Evolutionary conservation across 2,113 vertebrate genomes (phyloP).

Genomic region (Lagopus muta): DNA sequence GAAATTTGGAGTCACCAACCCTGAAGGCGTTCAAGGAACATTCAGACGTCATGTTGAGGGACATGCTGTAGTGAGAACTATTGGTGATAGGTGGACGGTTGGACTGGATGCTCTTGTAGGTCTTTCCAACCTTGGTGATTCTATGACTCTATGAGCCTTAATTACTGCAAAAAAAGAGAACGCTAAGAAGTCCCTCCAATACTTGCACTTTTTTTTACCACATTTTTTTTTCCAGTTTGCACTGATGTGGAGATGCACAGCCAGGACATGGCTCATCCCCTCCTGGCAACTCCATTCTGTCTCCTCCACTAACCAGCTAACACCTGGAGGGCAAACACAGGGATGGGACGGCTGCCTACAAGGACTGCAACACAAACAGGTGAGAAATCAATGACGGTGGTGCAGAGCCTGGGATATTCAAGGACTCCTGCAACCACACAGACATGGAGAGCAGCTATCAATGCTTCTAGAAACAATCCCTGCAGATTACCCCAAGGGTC

Average conservation of each 20-base stretch:
- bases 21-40: too few species aligned
- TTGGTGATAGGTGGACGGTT: too few species aligned
- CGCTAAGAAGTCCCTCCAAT: neutral
- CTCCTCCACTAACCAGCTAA: neutral
- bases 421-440: neutral
- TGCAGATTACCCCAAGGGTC: neutral
- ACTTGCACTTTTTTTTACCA: neutral
- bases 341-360: neutral
- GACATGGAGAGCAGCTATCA: too few species aligned
- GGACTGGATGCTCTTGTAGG: too few species aligned
- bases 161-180: neutral
- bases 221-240: neutral
- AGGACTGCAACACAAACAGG: neutral
- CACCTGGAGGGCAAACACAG: neutral
- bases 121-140: too few species aligned
- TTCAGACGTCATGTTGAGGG: too few species aligned
- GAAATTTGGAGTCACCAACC: neutral
- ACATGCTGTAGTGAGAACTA: too few species aligned
- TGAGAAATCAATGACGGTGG: neutral
- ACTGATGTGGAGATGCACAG: neutral
- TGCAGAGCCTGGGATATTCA: neutral
- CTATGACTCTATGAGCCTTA: neutral
- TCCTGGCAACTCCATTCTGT: neutral
- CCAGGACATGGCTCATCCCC: neutral
- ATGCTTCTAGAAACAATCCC: neutral